Evolutionary conservation across 2,797 vertebrate species (phyloP), one percentile per base, ranked within the genome.

Genomic region (Cercopithecus hamlyni): DNA sequence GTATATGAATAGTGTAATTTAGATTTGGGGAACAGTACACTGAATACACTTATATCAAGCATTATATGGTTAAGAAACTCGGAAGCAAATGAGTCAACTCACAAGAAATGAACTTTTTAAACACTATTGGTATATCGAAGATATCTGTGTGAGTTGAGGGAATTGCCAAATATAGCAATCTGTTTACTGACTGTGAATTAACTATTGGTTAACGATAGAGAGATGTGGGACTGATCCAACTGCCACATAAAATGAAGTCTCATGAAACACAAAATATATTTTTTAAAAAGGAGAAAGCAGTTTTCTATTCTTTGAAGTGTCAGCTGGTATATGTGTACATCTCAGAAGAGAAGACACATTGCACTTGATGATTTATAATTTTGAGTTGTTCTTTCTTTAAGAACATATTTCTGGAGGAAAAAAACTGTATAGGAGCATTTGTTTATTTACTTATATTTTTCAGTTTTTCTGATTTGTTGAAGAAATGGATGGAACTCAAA

Each of bases 401-500:
- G 45, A 79, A 45, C 30, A 9, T 19, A 9, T 57, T 55, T 88
- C 80, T n/a, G 10, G 33, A 81, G 30, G 64, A 61, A 50, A 61
- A 61, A 30, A 81, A 36, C 15, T 27, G 0, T 24, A 39, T 39
- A 81, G 22, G 27, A 14, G 80, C 10, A 33, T 55, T 39, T 27
- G 14, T 20, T 73, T 55, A 27, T 45, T 81, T 85, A 33, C 75
- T 70, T 79, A 17, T n/a, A 33, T 64, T 67, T 89, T 92, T 81
- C 14, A 50, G 13, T 9, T 61, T 88, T 86, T 70, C 67, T 27
- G 5, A 79, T 58, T 88, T 84, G 5, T 4, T 55, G 52, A 95
- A 72, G 57, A 72, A 83, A 88, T 70, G 58, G 84, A 33, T 88
- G 90, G 50, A 64, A 94, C 72, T 55, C 39, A 64, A 97, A 93